Conservation (phyloP, 2,797 vertebrate genomes). For the Fringilla coelebs region DNA sequence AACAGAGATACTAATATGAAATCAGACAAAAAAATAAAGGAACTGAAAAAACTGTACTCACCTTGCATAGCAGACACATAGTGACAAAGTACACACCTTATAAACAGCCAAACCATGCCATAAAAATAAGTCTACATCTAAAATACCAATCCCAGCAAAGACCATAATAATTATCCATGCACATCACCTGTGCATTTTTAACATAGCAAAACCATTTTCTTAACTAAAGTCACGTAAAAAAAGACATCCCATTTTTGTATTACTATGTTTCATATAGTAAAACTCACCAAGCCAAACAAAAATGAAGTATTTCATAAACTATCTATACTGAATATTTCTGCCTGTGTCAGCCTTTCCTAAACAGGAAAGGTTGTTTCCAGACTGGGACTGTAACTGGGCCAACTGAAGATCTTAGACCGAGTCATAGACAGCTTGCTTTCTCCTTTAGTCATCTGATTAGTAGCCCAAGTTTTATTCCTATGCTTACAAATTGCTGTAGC, state of each 20-base stretch:
- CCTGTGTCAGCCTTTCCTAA: neutral
- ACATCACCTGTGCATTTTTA: neutral
- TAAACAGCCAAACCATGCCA: neutral
- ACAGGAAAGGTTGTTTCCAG: neutral
- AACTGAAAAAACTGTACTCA: neutral
- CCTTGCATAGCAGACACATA: neutral
- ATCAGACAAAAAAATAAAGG: neutral
- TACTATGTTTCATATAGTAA: neutral
- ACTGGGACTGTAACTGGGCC: fast-evolving
- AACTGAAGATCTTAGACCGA: neutral
- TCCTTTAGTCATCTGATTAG: neutral
- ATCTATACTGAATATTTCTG: neutral
- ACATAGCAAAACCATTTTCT: neutral
- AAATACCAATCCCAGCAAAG: neutral
- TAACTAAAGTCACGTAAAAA: fast-evolving
- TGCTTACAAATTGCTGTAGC: neutral
- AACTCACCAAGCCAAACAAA: neutral
- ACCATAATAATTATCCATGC: neutral
- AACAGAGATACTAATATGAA: neutral
- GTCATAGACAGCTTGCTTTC: neutral
- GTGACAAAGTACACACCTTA: neutral
- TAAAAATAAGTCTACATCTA: neutral
- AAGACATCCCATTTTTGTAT: neutral
- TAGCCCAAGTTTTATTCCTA: neutral
- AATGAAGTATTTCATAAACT: neutral